phyloP scores from a whole-genome alignment of 2,888 invertebrate species.

The Coremacera marginata region DNA sequence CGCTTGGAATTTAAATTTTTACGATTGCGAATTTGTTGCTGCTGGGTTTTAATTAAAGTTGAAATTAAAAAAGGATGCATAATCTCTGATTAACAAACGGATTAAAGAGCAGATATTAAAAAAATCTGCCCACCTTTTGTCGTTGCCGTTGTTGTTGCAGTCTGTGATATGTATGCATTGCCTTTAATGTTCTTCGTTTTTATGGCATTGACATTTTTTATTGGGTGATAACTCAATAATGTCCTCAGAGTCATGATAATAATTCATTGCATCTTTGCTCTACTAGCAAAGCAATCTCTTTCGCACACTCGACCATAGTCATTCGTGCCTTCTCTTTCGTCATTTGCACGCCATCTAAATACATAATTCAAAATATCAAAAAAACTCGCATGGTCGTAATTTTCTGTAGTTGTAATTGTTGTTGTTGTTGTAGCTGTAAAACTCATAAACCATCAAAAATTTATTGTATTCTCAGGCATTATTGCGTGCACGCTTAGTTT shows the following conservation, averaged over 20 bases:
- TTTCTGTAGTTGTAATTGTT: conserved; percentile 6
- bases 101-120: background rate
- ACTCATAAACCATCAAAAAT: conserved; percentile 28
- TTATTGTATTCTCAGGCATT: conserved; percentile 15
- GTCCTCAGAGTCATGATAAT: conserved; percentile 40
- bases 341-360: background rate
- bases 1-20: background rate
- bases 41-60: conserved; percentile 7
- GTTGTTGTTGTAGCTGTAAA: conserved; percentile 8
- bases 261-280: conserved; percentile 29
- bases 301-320: background rate
- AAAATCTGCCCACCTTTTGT: background rate
- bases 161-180: background rate
- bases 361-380: background rate
- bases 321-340: background rate
- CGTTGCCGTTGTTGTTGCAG: too few species aligned
- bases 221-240: conserved; percentile 43
- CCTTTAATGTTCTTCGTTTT: background rate
- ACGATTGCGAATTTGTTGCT: conserved; percentile 15
- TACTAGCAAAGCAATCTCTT: background rate
- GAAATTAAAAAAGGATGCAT: conserved; percentile 2
- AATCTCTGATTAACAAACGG: background rate
- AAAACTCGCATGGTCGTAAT: conserved; percentile 9
- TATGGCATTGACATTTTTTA: conserved; percentile 32
- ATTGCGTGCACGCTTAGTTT: conserved; percentile 11